Evolutionary conservation across 2,797 vertebrate genomes (phyloP).

Genomic region (Parauchenoglanis punctatus): DNA sequence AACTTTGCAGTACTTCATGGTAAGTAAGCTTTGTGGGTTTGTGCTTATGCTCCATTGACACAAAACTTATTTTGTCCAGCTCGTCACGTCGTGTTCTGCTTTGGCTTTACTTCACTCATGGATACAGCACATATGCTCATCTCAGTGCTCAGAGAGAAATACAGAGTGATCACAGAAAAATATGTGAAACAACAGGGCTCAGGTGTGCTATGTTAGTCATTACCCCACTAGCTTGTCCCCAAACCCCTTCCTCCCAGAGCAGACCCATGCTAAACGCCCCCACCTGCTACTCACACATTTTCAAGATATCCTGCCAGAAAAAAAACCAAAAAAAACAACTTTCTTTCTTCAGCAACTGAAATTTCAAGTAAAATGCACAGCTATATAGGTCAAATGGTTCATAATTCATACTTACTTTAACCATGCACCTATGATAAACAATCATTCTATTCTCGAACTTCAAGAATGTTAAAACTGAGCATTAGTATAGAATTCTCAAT

Average conservation of each 20-base stretch:
- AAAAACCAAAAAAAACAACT: neutral
- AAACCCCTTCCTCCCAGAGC: slow-evolving; percentile 1
- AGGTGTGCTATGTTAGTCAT: slow-evolving; percentile 15
- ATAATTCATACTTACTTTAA: neutral
- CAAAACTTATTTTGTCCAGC: neutral
- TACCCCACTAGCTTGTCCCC: neutral
- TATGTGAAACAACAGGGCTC: neutral
- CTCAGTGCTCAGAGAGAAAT: neutral
- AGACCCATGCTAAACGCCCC: neutral
- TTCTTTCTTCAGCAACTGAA: neutral
- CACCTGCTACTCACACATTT: neutral
- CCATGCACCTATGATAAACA: neutral
- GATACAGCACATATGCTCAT: neutral
- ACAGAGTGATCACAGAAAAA: neutral
- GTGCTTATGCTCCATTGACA: slow-evolving; percentile 2
- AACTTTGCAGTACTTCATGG: neutral
- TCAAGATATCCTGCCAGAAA: neutral
- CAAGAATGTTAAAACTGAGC: neutral
- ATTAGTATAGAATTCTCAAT: neutral
- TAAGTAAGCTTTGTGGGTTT: neutral
- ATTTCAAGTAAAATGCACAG: neutral
- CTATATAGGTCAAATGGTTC: neutral
- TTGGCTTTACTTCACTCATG: neutral
- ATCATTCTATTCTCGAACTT: neutral
- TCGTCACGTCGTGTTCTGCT: slow-evolving; percentile 5